A percentile compares a stretch with the other conserved stretches of the same genome.
Conservation (phyloP, 2,797 vertebrate species). For the Scarus forsteni region DNA sequence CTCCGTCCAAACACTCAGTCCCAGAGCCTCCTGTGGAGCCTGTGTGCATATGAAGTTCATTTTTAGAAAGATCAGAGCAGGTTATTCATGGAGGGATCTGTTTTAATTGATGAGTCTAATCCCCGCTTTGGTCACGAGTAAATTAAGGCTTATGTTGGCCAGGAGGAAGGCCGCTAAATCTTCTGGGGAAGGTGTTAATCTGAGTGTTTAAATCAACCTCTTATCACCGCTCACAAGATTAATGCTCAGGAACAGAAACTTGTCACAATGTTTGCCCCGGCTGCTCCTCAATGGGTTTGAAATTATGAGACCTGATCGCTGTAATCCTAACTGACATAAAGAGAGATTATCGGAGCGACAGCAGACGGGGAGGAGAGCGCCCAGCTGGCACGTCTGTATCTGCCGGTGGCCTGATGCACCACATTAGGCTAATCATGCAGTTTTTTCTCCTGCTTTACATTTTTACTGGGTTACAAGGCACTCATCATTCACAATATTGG, state of each 20-base stretch:
- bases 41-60: conserved; percentile 6
- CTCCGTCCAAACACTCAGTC: conserved; percentile 19
- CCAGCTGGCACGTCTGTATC: conserved; percentile 26
- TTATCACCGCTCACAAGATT: conserved; percentile 37
- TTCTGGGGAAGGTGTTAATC: conserved; percentile 10
- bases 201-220: conserved; percentile 20
- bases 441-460: neutral
- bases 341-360: conserved; percentile 43
- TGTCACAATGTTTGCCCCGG: conserved; percentile 39
- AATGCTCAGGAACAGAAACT: conserved; percentile 13
- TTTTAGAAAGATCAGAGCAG: conserved; percentile 16
- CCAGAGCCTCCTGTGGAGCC: conserved; percentile 6
- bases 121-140: conserved; percentile 20
- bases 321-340: conserved; percentile 57
- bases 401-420: conserved; percentile 47
- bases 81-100: conserved; percentile 15
- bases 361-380: conserved; percentile 30
- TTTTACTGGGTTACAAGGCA: neutral
- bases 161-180: conserved; percentile 17
- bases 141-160: conserved; percentile 23
- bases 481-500: neutral
- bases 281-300: conserved; percentile 36
- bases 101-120: conserved; percentile 40
- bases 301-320: conserved; percentile 37
- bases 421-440: conserved; percentile 9